Evolutionary conservation across 2,113 vertebrate species (phyloP), one percentile per base, ranked within the genome.

Genomic region (Columbina picui): DNA sequence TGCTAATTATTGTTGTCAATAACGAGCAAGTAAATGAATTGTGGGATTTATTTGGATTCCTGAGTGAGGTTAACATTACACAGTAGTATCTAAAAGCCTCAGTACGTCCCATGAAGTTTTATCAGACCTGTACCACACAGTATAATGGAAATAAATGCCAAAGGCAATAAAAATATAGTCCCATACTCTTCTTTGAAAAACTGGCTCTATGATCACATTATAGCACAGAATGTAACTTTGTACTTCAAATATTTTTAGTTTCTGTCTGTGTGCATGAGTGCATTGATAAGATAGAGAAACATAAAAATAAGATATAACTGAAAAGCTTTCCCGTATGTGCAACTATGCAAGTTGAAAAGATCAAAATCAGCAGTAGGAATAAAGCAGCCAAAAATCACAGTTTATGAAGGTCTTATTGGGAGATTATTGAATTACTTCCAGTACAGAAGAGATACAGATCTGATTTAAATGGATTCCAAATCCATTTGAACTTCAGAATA

Each of bases 201-300:
- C 25, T 15, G 53, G 4, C 41, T 95, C 55, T 83, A 11, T 59
- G 85, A 87, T 87, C 86, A 50, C 23, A 26, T 80, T 75, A 49
- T 47, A 81, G 26, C 43, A 52, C 10, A 74, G 55, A 75, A 93
- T 60, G 36, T 63, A 92, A 74, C 59, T 81, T 69, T 67, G 45
- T 84, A 50, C 56, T 93, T 85, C 67, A 90, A 76, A 84, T 93
- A 50, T 65, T 91, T 96, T 92, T 71, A 68, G 10, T 70, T 93
- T 75, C 68, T 6, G 11, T 59, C 63, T 83, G 26, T 39, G 59
- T 88, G 60, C 49, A 67, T 29, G 39, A 83, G 52, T 86, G 55
- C 47, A 29, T 26, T 83, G 82, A 77, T 92, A 94, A 88, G 78
- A 90, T 45, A 84, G 67, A n/a, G 64, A 81, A 91, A 84, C 63